phyloP scores from a whole-genome alignment of 2,113 vertebrate species.

The Fregata magnificens region DNA sequence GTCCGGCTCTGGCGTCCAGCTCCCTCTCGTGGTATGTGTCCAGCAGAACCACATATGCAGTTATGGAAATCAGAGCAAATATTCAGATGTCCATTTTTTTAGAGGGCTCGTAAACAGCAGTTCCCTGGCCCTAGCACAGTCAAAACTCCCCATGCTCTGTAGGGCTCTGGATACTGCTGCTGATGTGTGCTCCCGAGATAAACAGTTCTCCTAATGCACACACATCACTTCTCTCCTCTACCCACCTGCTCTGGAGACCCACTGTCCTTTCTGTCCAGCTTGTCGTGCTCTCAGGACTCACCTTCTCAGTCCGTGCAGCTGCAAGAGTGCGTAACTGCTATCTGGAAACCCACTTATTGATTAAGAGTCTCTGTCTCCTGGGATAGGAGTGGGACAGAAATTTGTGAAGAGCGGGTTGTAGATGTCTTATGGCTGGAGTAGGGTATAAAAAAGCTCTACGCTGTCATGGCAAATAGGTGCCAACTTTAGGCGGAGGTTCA shows the following conservation, averaged over 20 bases:
- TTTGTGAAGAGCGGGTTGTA: neutral
- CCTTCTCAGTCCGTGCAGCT: neutral
- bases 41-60: neutral
- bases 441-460: neutral
- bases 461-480: neutral
- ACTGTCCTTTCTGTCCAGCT: neutral
- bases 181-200: rapidly evolving
- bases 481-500: neutral
- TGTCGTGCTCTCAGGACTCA: neutral
- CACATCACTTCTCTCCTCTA: neutral
- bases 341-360: neutral
- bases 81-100: neutral
- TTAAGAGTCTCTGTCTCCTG: neutral
- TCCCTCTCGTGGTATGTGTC: neutral
- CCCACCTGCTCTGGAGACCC: neutral
- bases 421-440: neutral
- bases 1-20: neutral
- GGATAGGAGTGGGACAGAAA: neutral
- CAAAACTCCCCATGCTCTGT: neutral
- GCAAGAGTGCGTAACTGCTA: neutral
- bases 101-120: neutral
- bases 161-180: neutral
- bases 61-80: rapidly evolving
- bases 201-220: neutral
- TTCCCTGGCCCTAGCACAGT: neutral